These are phyloP conservation scores for Mastomys natalensis DNA, from an alignment of 2,113 vertebrate species.

Conservation along the genomic window DNA sequence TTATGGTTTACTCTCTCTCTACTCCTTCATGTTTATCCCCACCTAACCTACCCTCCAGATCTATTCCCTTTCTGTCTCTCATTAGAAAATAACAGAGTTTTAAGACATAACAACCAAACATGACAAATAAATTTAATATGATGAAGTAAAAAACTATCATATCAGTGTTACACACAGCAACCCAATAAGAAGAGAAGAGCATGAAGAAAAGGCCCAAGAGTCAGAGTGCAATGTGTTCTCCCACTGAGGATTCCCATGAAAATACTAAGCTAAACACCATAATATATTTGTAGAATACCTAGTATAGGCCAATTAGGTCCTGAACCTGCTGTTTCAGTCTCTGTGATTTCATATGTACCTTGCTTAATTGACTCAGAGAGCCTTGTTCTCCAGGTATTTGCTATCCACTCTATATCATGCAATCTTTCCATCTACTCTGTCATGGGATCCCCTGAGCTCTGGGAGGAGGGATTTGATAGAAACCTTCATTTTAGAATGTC, in stretches of 20 bases:
- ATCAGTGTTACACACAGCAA: not conserved
- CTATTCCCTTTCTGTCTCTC: not conserved
- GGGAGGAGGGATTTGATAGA: not conserved
- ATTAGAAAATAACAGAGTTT: not conserved
- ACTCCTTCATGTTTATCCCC: accelerated
- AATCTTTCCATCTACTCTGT: not conserved
- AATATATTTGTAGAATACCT: not conserved
- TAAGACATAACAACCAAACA: not conserved
- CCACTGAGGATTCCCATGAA: not conserved
- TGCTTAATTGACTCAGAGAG: not conserved
- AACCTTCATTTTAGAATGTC: not conserved
- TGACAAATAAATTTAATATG: not conserved
- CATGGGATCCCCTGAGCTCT: not conserved
- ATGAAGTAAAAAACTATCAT: not conserved
- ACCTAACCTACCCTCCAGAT: not conserved
- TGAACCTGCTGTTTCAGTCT: no score
- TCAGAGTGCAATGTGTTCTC: not conserved
- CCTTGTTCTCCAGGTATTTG: not conserved
- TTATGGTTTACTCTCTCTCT: not conserved
- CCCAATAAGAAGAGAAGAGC: not conserved
- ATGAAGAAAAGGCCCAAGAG: not conserved
- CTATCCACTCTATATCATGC: not conserved
- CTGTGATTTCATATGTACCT: not conserved
- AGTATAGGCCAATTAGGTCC: accelerated
- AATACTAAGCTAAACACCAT: not conserved